Evolutionary conservation across 35 echinoderm and acorn worm species (phyloP).

Genomic region (Apostichopus parvimensis): DNA sequence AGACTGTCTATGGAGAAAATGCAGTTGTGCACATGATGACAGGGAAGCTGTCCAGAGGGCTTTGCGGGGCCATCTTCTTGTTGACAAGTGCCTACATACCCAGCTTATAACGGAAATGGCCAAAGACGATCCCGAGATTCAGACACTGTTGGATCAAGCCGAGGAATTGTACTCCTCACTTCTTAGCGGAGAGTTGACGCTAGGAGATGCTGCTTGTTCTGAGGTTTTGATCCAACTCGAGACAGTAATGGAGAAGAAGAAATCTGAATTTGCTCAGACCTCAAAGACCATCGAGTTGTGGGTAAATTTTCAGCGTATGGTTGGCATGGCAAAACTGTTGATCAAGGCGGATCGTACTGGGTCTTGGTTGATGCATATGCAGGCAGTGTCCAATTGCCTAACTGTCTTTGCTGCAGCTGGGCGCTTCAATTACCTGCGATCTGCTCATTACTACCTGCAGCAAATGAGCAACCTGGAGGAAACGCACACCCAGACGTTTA

Average conservation of each 20-base stretch:
- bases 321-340: slow-evolving; percentile 6
- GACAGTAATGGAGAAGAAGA: slow-evolving; percentile 1
- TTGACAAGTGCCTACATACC: not conserved
- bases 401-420: slow-evolving; percentile 59
- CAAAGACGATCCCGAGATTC: not conserved
- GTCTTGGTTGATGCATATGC: slow-evolving; percentile 51
- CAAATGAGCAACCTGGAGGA: slow-evolving; percentile 22
- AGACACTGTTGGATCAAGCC: not conserved
- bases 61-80: slow-evolving; percentile 32
- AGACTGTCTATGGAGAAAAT: not conserved
- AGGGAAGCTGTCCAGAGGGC: slow-evolving; percentile 29
- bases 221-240: not conserved
- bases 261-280: too few species aligned
- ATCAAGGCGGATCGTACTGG: slow-evolving; percentile 76
- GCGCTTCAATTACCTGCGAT: slow-evolving; percentile 59
- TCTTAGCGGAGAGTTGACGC: too few species aligned
- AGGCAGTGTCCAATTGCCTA: not conserved
- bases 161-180: too few species aligned
- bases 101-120: too few species aligned
- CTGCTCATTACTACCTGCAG: slow-evolving; percentile 59
- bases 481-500: slow-evolving; percentile 56
- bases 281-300: slow-evolving; percentile 27
- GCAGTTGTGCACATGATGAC: slow-evolving; percentile 20
- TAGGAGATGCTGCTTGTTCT: not conserved
- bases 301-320: slow-evolving; percentile 38